Conservation (phyloP, 1,140 invertebrate species). For the Sarcophaga peregrina region DNA sequence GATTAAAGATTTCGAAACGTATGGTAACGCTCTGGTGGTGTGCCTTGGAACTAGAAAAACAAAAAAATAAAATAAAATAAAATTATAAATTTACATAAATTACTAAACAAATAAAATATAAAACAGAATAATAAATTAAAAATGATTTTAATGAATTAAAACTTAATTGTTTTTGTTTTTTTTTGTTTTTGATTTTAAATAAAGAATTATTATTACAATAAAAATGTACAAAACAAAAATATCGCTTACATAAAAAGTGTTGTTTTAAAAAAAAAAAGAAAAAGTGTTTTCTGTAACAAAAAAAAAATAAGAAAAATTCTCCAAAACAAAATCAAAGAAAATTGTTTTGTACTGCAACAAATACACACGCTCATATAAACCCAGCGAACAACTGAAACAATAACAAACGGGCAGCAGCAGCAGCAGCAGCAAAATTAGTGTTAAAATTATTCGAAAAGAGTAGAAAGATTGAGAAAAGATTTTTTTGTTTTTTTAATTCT, state of each 20-base stretch:
- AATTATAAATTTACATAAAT: slow-evolving; percentile 28
- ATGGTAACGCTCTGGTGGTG: slow-evolving; percentile 33
- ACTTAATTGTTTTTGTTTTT: neutral
- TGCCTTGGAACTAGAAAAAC: slow-evolving; percentile 35
- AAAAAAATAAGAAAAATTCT: slow-evolving; percentile 31
- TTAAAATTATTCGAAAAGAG: neutral
- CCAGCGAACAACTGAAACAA: slow-evolving; percentile 32
- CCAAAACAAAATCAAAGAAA: slow-evolving; percentile 43
- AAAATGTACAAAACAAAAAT: slow-evolving; percentile 22
- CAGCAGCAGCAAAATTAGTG: neutral
- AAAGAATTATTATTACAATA: neutral
- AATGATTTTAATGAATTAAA: slow-evolving; percentile 5
- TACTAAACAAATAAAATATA: neutral
- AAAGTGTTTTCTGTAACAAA: slow-evolving; percentile 9
- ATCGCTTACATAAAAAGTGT: neutral
- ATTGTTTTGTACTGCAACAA: slow-evolving; percentile 31
- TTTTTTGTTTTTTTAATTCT: slow-evolving; percentile 36
- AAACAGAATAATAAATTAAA: neutral
- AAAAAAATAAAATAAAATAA: slow-evolving; percentile 32
- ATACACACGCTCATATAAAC: neutral
- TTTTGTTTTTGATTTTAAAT: no score
- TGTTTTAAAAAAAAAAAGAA: slow-evolving; percentile 31
- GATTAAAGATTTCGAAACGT: slow-evolving; percentile 9
- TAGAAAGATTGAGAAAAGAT: neutral
- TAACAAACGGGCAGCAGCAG: slow-evolving; percentile 6